phyloP scores from a whole-genome alignment of 2,888 invertebrate species.

The Didymodactylos carnosus region DNA sequence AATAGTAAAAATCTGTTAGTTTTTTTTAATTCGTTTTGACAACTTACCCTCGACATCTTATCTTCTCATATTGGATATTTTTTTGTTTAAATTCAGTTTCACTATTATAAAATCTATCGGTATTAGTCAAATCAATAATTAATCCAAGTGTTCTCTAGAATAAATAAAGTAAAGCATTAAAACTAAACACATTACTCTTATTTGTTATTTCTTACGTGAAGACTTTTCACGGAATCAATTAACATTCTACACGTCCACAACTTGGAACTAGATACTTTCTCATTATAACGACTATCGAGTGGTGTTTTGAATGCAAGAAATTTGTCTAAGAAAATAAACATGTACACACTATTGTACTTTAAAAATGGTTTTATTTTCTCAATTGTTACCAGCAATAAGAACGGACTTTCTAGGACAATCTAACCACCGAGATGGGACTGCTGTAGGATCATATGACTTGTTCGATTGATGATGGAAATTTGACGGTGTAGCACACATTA shows the following conservation, averaged over 20 bases:
- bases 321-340: constrained; percentile 29
- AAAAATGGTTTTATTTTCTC: neutral
- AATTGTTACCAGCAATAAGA: constrained; percentile 23
- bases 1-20: neutral
- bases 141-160: constrained; percentile 61
- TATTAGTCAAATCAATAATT: constrained; percentile 91
- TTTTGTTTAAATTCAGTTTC: constrained; percentile 54
- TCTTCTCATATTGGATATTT: constrained; percentile 63
- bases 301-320: constrained; percentile 91
- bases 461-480: too few species aligned
- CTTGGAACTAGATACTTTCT: constrained; percentile 55
- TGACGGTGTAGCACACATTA: neutral
- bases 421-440: constrained; percentile 36
- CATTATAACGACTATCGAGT: constrained; percentile 57
- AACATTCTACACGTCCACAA: constrained; percentile 54
- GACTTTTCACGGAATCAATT: neutral
- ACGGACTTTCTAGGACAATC: constrained; percentile 37
- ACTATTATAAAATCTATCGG: constrained; percentile 70
- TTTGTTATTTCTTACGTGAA: neutral
- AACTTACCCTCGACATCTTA: constrained; percentile 56
- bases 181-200: neutral
- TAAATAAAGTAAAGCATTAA: too few species aligned
- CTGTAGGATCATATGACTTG: constrained; percentile 14
- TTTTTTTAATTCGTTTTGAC: neutral
- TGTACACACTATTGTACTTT: too few species aligned